These are phyloP conservation scores for Ormia ochracea DNA, from an alignment of 2,888 invertebrate species.

Conservation along the genomic window DNA sequence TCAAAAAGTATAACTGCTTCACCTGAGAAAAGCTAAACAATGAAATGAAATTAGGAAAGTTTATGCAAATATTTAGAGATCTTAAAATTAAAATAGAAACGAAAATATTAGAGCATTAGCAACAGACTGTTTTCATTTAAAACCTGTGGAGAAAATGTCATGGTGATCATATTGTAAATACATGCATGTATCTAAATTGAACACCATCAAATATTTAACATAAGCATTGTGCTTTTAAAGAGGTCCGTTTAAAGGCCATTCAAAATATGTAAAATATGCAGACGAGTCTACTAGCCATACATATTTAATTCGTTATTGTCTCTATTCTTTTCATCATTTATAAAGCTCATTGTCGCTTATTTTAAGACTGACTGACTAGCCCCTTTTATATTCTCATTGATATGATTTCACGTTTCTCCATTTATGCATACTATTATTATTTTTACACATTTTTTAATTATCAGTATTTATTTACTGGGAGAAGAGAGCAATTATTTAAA, in stretches of 20 bases:
- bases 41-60: not conserved
- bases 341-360: not conserved
- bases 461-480: not conserved
- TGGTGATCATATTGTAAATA: not conserved
- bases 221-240: not conserved
- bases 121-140: not conserved
- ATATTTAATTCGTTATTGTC: slow-evolving; percentile 1
- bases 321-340: slow-evolving; percentile 3
- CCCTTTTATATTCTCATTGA: not conserved
- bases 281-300: not conserved
- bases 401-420: slow-evolving; percentile 1
- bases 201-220: not conserved
- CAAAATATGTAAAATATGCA: not conserved
- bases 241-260: no score
- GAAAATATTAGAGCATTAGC: not conserved
- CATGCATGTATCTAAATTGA: not conserved
- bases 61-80: not conserved
- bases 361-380: not conserved
- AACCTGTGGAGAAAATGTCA: not conserved
- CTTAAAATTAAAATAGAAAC: not conserved
- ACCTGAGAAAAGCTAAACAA: not conserved
- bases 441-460: slow-evolving; percentile 1
- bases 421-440: slow-evolving; percentile 4
- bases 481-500: not conserved
- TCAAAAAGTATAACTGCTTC: not conserved